Evolutionary conservation across 2,797 vertebrate genomes (phyloP).

Genomic region (Rhinichthys osculus): DNA sequence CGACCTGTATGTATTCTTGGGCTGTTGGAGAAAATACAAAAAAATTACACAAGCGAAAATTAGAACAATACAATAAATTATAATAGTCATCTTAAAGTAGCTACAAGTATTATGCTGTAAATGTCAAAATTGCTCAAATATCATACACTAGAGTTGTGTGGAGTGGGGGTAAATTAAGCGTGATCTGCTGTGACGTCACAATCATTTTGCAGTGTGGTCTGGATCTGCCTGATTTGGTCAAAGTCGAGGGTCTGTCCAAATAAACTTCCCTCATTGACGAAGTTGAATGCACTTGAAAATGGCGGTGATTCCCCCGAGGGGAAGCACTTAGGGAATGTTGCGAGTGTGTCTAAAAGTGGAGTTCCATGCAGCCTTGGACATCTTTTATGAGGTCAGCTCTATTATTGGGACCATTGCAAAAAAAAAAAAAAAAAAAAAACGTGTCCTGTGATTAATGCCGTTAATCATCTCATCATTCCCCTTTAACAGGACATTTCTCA

Average conservation of each 20-base stretch:
- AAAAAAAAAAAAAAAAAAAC: background rate
- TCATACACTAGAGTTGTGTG: background rate
- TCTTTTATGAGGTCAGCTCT: background rate
- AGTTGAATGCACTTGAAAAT: background rate
- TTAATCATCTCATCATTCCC: slow-evolving; percentile 46
- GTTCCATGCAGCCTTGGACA: background rate
- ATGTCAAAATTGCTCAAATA: background rate
- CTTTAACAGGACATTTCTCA: slow-evolving; percentile 48
- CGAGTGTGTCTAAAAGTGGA: background rate
- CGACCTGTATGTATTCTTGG: background rate
- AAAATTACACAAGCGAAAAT: background rate
- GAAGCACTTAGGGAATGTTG: background rate
- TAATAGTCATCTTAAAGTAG: background rate
- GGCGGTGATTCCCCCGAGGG: background rate
- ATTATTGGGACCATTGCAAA: background rate
- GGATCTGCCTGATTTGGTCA: background rate
- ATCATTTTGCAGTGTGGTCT: background rate
- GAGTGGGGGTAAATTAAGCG: background rate
- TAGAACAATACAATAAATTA: background rate
- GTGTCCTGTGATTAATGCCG: slow-evolving; percentile 40
- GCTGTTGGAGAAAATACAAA: background rate
- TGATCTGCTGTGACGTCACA: background rate
- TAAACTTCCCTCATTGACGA: background rate
- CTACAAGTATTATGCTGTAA: background rate
- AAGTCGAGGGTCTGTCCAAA: background rate